Conservation (phyloP, 2,113 vertebrate species). For the Hyperopisus bebe region DNA sequence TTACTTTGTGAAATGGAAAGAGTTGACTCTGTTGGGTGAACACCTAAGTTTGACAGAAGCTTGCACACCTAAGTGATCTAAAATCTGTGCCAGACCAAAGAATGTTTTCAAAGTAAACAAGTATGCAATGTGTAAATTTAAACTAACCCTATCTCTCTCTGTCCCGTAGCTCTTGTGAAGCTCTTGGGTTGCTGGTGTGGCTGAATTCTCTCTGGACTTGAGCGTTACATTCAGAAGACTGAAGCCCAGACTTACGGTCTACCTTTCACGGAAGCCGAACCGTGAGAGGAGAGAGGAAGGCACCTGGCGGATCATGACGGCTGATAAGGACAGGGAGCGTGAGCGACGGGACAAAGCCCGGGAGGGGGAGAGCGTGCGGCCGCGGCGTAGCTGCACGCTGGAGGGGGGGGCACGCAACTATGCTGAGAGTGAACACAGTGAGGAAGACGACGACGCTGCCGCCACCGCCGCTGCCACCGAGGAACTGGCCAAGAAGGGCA, state of each 20-base stretch:
- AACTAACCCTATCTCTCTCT: slow-evolving; percentile 22
- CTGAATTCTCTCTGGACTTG: slow-evolving; percentile 99
- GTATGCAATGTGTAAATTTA: neutral
- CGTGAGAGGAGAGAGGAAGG: slow-evolving; percentile 99
- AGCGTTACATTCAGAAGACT: slow-evolving; percentile 99
- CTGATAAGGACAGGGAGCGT: slow-evolving; percentile 76
- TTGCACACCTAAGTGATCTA: neutral
- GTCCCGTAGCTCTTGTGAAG: slow-evolving; percentile 75
- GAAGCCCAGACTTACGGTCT: slow-evolving; percentile 99
- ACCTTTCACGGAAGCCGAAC: slow-evolving; percentile 99
- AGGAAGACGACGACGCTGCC: slow-evolving; percentile 80
- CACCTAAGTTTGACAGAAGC: neutral
- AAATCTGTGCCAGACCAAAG: neutral
- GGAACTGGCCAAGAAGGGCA: slow-evolving; percentile 86
- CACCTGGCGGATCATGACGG: slow-evolving; percentile 99
- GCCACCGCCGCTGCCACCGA: slow-evolving; percentile 56
- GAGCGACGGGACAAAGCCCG: slow-evolving; percentile 75
- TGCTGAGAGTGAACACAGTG: slow-evolving; percentile 94
- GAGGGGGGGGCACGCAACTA: slow-evolving; percentile 96
- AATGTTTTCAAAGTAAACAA: neutral
- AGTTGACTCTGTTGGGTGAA: neutral
- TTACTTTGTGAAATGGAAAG: neutral
- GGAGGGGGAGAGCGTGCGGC: slow-evolving; percentile 82
- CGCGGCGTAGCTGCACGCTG: slow-evolving; percentile 87
- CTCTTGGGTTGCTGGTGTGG: slow-evolving; percentile 95